Evolutionary conservation across 1,140 invertebrate species (phyloP), one percentile per base, ranked within the genome.

Genomic region (Heterodera carotae): DNA sequence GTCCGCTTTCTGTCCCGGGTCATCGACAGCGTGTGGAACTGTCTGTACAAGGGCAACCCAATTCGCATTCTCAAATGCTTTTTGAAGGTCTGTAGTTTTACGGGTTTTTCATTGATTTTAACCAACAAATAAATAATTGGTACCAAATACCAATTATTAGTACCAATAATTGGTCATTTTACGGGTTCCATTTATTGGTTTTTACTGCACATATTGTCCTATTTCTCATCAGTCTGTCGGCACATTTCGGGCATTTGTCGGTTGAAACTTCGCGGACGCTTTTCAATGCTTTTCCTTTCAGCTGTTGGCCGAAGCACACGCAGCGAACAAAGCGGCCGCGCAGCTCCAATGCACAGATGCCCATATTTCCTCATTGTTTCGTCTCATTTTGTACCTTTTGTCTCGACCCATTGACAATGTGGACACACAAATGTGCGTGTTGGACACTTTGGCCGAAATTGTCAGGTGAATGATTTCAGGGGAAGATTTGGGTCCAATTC

Each of bases 21-120:
- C 56, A 95, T 98, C 3, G 96, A 99, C 86, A 97, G 97, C 89
- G 89, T 98, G 66, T 98, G 96, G 96, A 94, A 97, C 89, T 94
- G 94, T 33, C 69, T 87, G 15, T 81, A 86, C 48, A 60, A 75
- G n/a, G 76, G 80, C 25, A 79, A 84, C 88, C 89, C 81, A 80
- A 85, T 72, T 86, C 88, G 80, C 83, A 87, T 82, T 88, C 87
- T 89, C 84, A 88, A 85, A 53, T 81, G 81, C 67, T 79, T 87
- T 74, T 33, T 88, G 10, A 85, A 87, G 48, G 48, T 18, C n/a
- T n/a, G n/a, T n/a, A n/a, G n/a, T n/a, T n/a, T n/a, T n/a, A n/a
- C n/a, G n/a, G n/a, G n/a, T n/a, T n/a, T n/a, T n/a, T n/a, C n/a
- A n/a, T n/a, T n/a, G n/a, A n/a, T n/a, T n/a, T n/a, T n/a, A n/a